Evolutionary conservation across 64 coral and sea anemone genomes (phyloP).

Genomic region (Hydrozoanthus tunicans): DNA sequence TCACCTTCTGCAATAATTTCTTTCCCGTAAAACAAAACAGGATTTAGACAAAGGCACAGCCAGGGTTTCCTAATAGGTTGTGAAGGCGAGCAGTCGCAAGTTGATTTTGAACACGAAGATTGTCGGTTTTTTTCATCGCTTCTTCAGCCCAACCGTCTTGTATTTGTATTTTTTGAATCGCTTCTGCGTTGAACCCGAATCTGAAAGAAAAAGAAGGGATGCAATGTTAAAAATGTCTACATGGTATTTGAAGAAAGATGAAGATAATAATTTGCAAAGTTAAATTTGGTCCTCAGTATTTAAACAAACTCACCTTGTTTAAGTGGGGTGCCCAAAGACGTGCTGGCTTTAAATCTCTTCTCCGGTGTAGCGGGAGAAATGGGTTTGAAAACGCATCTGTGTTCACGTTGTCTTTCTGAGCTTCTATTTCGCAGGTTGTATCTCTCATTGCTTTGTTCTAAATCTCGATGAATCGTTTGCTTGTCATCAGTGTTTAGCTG

Average conservation of each 20-base stretch:
- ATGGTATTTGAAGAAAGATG: conserved; percentile 1
- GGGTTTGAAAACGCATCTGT: conserved; percentile 27
- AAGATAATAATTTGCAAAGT: neutral
- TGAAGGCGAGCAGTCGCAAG: neutral
- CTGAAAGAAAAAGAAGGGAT: neutral
- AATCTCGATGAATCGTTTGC: conserved; percentile 26
- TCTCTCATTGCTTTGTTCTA: conserved; percentile 38
- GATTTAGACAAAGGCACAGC: no score
- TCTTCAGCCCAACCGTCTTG: conserved; percentile 14
- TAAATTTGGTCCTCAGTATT: neutral
- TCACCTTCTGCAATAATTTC: neutral
- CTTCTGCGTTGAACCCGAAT: neutral
- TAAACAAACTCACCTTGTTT: conserved; percentile 30
- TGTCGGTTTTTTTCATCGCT: neutral
- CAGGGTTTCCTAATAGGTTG: neutral
- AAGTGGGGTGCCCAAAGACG: conserved; percentile 13
- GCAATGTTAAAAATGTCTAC: neutral
- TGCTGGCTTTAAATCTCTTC: neutral
- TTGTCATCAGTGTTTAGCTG: conserved; percentile 5
- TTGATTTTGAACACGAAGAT: neutral
- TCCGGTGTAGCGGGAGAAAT: conserved; percentile 14
- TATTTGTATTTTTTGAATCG: conserved; percentile 6
- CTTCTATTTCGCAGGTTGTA: conserved; percentile 66
- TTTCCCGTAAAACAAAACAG: neutral
- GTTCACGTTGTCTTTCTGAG: conserved; percentile 1